Evolutionary conservation across 2,797 vertebrate genomes (phyloP).

Genomic region (Pangasius macronema): DNA sequence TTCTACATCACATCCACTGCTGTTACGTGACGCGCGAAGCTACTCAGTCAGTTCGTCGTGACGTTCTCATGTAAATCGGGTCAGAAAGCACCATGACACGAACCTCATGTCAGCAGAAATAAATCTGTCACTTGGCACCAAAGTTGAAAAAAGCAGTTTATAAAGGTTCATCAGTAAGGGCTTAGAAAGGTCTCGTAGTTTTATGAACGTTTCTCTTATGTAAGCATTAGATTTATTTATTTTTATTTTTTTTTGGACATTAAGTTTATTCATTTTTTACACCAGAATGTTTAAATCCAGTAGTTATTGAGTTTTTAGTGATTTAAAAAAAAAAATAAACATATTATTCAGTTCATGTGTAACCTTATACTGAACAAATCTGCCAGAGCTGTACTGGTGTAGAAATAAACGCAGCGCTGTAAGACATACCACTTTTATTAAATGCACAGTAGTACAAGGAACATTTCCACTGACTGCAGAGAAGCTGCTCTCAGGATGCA

Average conservation of each 20-base stretch:
- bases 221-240: neutral
- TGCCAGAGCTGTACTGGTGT: neutral
- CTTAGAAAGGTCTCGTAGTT: neutral
- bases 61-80: neutral
- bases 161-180: neutral
- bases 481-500: constrained; percentile 96
- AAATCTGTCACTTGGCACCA: neutral
- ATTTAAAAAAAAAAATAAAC: neutral
- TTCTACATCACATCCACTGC: too few relatives aligned
- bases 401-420: constrained; percentile 56
- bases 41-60: neutral
- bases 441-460: constrained; percentile 98
- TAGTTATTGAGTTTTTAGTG: neutral
- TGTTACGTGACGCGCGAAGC: too few relatives aligned
- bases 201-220: neutral
- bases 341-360: neutral
- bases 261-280: neutral
- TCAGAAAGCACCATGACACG: neutral
- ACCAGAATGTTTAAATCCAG: neutral
- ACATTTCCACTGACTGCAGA: constrained; percentile 93
- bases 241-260: too few relatives aligned
- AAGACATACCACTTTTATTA: constrained; percentile 95
- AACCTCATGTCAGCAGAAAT: neutral
- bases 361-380: neutral
- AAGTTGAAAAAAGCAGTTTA: neutral